Percentiles rank a stretch among this genome's conserved stretches.
Conservation (phyloP, 2,888 invertebrate species). For the Eristalis tenax region DNA sequence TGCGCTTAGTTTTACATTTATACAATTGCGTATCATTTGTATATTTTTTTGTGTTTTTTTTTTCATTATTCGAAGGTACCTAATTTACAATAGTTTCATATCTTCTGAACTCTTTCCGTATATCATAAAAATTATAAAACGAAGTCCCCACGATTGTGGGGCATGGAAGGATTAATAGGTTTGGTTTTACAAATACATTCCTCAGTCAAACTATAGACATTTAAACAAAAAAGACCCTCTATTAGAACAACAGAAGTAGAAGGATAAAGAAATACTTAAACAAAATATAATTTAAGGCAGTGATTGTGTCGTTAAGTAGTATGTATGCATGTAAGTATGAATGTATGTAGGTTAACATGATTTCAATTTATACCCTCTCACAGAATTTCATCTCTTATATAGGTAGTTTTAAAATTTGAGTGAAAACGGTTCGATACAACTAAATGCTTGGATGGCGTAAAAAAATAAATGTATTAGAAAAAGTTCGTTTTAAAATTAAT, state of each 20-base stretch:
- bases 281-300: constrained; percentile 76
- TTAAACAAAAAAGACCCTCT: neutral
- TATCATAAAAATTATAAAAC: constrained; percentile 47
- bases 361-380: constrained; percentile 61
- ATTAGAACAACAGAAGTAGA: neutral
- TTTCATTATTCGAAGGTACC: constrained; percentile 77
- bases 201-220: constrained; percentile 15
- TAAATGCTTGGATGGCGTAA: constrained; percentile 5
- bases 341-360: neutral
- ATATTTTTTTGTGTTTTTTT: constrained; percentile 49
- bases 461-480: constrained; percentile 26
- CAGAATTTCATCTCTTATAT: constrained; percentile 30
- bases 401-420: constrained; percentile 22
- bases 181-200: constrained; percentile 35
- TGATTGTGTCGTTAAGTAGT: constrained; percentile 75
- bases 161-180: constrained; percentile 62
- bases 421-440: constrained; percentile 6
- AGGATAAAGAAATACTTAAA: constrained; percentile 22
- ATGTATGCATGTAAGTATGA: neutral
- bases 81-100: constrained; percentile 80
- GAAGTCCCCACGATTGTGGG: constrained; percentile 18
- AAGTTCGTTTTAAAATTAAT: constrained; percentile 51
- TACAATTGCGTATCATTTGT: constrained; percentile 65
- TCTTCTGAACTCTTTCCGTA: constrained; percentile 45
- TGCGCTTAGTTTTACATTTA: constrained; percentile 67